Evolutionary conservation across 2,797 vertebrate species (phyloP).

Genomic region (Champsocephalus gunnari): DNA sequence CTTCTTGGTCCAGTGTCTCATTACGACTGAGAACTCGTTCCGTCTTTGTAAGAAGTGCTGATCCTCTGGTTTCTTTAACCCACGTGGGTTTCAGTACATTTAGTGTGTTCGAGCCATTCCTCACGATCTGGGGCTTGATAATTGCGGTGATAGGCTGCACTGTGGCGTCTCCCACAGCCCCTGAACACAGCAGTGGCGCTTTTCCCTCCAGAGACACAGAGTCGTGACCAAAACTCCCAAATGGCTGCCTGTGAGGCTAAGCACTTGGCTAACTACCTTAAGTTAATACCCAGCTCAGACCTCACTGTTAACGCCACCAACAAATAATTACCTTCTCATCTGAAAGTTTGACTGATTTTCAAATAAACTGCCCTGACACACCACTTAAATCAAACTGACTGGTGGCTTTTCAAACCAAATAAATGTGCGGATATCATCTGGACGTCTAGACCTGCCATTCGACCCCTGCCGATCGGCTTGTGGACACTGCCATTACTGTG

Average conservation of each 20-base stretch:
- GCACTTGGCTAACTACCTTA: constrained; percentile 35
- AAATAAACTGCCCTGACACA: constrained; percentile 31
- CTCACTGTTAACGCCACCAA: constrained; percentile 63
- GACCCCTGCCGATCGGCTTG: constrained; percentile 52
- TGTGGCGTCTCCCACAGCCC: constrained; percentile 59
- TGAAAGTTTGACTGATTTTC: constrained; percentile 41
- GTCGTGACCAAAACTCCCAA: constrained; percentile 81
- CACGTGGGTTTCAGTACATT: constrained; percentile 48
- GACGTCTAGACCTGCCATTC: constrained; percentile 45
- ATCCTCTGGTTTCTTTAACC: constrained; percentile 48
- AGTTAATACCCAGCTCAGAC: constrained; percentile 54
- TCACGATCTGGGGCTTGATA: constrained; percentile 58
- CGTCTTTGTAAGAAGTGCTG: constrained; percentile 58
- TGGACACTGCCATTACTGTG: constrained; percentile 72
- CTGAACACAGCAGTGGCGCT: constrained; percentile 44
- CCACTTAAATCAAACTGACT: constrained; percentile 30
- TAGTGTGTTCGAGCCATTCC: constrained; percentile 53
- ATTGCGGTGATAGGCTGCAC: constrained; percentile 68
- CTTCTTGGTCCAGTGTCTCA: constrained; percentile 34
- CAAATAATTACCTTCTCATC: constrained; percentile 57
- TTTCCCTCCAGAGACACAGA: constrained; percentile 77
- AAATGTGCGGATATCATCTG: constrained; percentile 27
- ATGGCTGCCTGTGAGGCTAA: constrained; percentile 57
- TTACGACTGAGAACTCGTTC: constrained; percentile 32
- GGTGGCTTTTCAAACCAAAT: constrained; percentile 46